Conservation (phyloP, 2,888 invertebrate genomes). For the Meta bourneti region DNA sequence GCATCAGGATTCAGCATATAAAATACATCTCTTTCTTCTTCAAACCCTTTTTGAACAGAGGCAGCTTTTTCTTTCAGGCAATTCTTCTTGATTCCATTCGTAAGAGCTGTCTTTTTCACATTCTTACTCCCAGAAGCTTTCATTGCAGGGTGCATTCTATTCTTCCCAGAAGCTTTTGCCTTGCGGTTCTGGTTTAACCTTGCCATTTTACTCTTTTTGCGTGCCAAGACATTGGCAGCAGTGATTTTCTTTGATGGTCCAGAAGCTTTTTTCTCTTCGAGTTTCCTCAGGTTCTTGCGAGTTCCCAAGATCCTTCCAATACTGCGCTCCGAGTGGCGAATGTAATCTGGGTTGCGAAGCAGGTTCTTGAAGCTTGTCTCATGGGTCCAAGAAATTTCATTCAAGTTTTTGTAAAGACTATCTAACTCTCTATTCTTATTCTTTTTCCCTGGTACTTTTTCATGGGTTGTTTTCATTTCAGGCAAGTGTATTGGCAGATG, state of each 20-base stretch:
- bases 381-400: constrained; percentile 68
- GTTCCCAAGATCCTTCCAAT: constrained; percentile 10
- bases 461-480: background rate
- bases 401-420: constrained; percentile 53
- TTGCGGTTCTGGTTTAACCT: constrained; percentile 14
- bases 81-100: constrained; percentile 13
- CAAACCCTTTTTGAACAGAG: background rate
- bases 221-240: constrained; percentile 12
- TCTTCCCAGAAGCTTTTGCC: background rate
- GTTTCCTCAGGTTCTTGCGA: constrained; percentile 32
- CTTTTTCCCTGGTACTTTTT: constrained; percentile 19
- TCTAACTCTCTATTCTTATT: constrained; percentile 34
- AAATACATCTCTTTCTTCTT: constrained; percentile 10
- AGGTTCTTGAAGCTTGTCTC: constrained; percentile 55
- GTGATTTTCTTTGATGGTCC: background rate
- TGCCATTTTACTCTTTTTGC: constrained; percentile 37
- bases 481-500: background rate
- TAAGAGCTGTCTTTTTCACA: background rate
- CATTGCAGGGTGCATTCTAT: background rate
- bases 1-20: constrained; percentile 29
- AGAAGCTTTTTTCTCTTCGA: background rate
- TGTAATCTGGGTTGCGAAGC: constrained; percentile 49
- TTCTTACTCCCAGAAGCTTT: background rate
- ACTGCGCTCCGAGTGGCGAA: constrained; percentile 41
- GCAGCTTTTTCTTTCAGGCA: background rate